Evolutionary conservation across 2,113 vertebrate genomes (phyloP).

Genomic region (Psittacula cyanocephala): DNA sequence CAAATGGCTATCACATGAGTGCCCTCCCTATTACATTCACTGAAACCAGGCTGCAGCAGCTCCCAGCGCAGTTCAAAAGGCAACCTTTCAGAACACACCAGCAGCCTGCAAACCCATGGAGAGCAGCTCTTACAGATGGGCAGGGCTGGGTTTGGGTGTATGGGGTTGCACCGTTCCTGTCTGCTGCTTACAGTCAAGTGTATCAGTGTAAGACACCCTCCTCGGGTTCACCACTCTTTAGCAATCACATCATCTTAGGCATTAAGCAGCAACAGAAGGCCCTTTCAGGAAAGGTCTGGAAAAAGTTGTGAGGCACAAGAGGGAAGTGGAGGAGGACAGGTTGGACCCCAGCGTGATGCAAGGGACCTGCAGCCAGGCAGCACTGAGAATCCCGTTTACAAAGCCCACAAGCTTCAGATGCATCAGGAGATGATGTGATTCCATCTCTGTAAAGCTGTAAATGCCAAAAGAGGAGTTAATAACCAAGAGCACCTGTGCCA

Average conservation of each 20-base stretch:
- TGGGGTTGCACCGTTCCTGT: neutral
- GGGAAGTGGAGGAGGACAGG: neutral
- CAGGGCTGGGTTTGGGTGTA: neutral
- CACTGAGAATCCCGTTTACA: neutral
- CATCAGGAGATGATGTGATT: neutral
- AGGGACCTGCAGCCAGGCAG: neutral
- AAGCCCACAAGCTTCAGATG: neutral
- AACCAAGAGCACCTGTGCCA: neutral
- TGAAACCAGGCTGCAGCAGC: neutral
- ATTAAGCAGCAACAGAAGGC: neutral
- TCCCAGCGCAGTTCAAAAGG: neutral
- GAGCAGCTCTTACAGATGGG: neutral
- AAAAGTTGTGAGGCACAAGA: neutral
- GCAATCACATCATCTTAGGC: neutral
- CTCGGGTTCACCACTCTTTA: neutral
- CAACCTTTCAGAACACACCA: neutral
- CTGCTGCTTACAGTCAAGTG: accelerated
- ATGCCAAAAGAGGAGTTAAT: neutral
- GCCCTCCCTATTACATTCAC: neutral
- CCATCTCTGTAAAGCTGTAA: neutral
- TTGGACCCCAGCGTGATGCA: neutral
- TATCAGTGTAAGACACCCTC: neutral
- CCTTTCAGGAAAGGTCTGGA: neutral
- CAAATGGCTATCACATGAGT: neutral
- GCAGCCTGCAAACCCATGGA: neutral